phyloP scores from a whole-genome alignment of 2,888 invertebrate genomes.

The Embidobia sp. region DNA sequence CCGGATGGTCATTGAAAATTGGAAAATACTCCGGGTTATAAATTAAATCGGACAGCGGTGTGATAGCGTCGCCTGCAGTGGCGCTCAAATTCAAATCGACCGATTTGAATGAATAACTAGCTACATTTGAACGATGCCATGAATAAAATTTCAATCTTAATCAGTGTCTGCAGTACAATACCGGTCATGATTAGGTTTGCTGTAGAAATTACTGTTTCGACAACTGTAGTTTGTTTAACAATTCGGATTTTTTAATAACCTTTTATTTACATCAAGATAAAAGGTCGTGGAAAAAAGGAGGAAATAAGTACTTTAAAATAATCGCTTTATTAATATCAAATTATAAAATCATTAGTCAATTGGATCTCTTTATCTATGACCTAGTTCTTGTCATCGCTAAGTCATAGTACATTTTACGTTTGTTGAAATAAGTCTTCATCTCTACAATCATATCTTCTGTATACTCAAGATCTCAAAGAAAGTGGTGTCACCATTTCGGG shows the following conservation, averaged over 20 bases:
- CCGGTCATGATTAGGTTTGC: slow-evolving; percentile 44
- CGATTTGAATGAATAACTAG: slow-evolving; percentile 81
- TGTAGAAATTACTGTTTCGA: slow-evolving; percentile 43
- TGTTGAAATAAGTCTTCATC: too few species aligned
- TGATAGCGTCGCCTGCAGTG: slow-evolving; percentile 60
- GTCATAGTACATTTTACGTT: too few species aligned
- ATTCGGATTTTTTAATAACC: slow-evolving; percentile 8
- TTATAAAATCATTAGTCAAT: too few species aligned
- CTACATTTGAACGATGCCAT: slow-evolving; percentile 80
- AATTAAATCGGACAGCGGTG: slow-evolving; percentile 70
- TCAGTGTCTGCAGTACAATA: slow-evolving; percentile 70
- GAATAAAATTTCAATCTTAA: slow-evolving; percentile 82
- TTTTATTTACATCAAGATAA: too few species aligned
- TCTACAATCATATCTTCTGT: too few species aligned
- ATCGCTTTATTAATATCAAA: too few species aligned
- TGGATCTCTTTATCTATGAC: too few species aligned
- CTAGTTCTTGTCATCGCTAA: too few species aligned
- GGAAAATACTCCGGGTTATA: slow-evolving; percentile 72
- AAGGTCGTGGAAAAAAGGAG: too few species aligned
- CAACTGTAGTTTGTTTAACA: slow-evolving; percentile 15
- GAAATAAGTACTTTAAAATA: too few species aligned
- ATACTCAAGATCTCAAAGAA: too few species aligned
- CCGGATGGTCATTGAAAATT: slow-evolving; percentile 75
- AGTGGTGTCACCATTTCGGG: too few species aligned
- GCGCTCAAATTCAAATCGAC: slow-evolving; percentile 65